These are phyloP conservation scores for Apantesis nais DNA, from an alignment of 2,888 invertebrate genomes.

Conservation along the genomic window DNA sequence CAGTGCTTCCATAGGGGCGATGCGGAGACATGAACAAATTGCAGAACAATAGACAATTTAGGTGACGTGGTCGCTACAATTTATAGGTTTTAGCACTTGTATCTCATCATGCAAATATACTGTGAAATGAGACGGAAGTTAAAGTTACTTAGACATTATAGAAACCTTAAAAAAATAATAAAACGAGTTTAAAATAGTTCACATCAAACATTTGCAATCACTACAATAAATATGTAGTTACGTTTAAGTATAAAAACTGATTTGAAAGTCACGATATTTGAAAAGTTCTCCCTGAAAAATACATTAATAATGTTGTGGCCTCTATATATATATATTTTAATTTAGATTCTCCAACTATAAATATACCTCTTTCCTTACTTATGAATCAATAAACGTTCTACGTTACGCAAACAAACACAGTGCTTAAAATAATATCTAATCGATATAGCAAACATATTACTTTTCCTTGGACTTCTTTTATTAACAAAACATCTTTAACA, in stretches of 20 bases:
- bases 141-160: no score
- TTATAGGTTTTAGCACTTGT: slow-evolving; percentile 22
- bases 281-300: neutral
- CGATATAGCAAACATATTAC: neutral
- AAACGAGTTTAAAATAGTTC: no score
- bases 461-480: neutral
- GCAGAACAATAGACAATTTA: slow-evolving; percentile 62
- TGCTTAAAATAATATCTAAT: neutral
- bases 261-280: no score
- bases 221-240: neutral
- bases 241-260: neutral
- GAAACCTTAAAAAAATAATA: no score
- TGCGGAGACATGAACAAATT: slow-evolving; percentile 63
- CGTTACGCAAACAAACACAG: neutral
- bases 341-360: neutral
- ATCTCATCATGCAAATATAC: slow-evolving; percentile 18
- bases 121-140: slow-evolving; percentile 10
- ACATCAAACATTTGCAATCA: neutral
- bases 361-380: neutral
- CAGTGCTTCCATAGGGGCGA: slow-evolving; percentile 51
- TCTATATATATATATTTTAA: no score
- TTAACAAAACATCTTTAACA: neutral
- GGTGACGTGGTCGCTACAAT: slow-evolving; percentile 46
- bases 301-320: no score
- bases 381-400: neutral